These are phyloP conservation scores for Corvus moneduloides DNA, from an alignment of 2,113 vertebrate genomes.

Conservation along the genomic window DNA sequence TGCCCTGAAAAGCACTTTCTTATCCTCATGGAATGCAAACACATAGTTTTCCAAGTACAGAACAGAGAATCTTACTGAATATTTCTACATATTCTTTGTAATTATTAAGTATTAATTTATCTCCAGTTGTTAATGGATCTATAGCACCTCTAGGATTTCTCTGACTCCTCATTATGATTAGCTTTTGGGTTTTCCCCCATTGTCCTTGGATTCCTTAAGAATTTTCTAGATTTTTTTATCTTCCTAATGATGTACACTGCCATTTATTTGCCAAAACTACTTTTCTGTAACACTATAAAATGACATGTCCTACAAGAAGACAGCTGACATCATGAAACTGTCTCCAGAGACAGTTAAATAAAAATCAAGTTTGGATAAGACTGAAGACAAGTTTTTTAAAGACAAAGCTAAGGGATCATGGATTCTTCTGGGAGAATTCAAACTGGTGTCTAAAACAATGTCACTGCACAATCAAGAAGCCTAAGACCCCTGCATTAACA, in stretches of 20 bases:
- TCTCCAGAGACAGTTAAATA: neutral
- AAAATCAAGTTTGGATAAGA: neutral
- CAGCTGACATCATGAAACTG: neutral
- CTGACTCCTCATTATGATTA: neutral
- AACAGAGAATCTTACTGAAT: neutral
- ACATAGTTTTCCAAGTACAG: neutral
- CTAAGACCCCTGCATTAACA: neutral
- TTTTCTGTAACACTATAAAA: neutral
- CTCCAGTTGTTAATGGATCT: neutral
- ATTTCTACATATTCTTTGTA: neutral
- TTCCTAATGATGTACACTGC: neutral
- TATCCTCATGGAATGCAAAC: constrained; percentile 34
- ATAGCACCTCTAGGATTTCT: neutral
- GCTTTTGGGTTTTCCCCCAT: neutral
- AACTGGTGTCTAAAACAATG: neutral
- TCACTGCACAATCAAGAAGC: neutral
- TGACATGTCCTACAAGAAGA: neutral
- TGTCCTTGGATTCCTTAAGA: neutral
- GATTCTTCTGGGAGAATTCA: neutral
- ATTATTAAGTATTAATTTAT: neutral
- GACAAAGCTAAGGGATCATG: neutral
- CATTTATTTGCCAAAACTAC: neutral
- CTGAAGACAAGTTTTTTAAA: neutral
- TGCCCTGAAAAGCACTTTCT: constrained; percentile 11
- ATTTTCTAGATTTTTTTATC: neutral